Conservation (phyloP, 2,888 invertebrate genomes). For the Cremastinae sp. region DNA sequence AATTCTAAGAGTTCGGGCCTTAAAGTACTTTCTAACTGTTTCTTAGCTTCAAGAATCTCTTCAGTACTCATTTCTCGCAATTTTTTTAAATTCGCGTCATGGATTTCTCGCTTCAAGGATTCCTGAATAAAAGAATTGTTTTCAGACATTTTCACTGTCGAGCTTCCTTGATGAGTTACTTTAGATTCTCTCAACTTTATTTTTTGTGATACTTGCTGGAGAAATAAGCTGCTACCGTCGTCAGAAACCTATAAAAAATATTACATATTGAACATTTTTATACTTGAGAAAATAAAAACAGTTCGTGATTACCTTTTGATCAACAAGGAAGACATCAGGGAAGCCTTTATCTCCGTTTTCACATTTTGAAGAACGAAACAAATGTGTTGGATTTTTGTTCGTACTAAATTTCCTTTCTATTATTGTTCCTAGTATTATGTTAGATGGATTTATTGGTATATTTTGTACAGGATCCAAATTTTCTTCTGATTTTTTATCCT, state of each 20-base stretch:
- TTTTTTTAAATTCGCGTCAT: slow-evolving; percentile 87
- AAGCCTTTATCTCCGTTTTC: slow-evolving; percentile 69
- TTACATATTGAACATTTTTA: not conserved
- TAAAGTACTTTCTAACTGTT: slow-evolving; percentile 84
- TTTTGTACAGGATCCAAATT: slow-evolving; percentile 65
- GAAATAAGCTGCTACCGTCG: slow-evolving; percentile 70
- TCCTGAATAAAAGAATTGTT: slow-evolving; percentile 65
- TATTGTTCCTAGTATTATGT: slow-evolving; percentile 75
- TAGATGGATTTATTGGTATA: slow-evolving; percentile 61
- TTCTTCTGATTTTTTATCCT: slow-evolving; percentile 17
- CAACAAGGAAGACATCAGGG: slow-evolving; percentile 72
- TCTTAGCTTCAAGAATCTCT: slow-evolving; percentile 89
- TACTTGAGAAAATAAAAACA: not conserved
- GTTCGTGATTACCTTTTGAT: slow-evolving; percentile 48
- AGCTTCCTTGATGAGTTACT: not conserved
- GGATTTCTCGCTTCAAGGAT: slow-evolving; percentile 83
- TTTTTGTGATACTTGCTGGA: slow-evolving; percentile 61
- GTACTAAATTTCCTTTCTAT: slow-evolving; percentile 72
- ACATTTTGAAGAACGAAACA: not conserved
- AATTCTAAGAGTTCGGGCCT: slow-evolving; percentile 87
- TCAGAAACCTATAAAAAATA: slow-evolving; percentile 59
- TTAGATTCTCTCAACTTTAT: not conserved
- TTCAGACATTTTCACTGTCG: not conserved
- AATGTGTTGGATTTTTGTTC: slow-evolving; percentile 41
- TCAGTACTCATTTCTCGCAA: slow-evolving; percentile 86